phyloP scores from a whole-genome alignment of 1,140 invertebrate genomes.

The Cheumatopsyche charites region DNA sequence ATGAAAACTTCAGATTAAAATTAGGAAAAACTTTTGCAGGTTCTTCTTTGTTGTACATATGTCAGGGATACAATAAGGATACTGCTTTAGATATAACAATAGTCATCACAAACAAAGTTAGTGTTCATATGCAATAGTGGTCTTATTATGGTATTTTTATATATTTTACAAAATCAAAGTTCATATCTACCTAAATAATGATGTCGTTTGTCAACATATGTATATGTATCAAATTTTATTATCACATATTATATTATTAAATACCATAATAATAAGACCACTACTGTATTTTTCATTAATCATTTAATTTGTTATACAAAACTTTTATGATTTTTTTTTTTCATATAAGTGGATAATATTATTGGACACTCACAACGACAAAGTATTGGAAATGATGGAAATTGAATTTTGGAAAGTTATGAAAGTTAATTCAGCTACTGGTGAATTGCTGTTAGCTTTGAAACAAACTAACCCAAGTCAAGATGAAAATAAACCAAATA shows the following conservation, averaged over 20 bases:
- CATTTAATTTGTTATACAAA: neutral
- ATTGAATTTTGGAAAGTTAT: constrained; percentile 10
- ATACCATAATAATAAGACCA: neutral
- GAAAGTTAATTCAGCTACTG: constrained; percentile 3
- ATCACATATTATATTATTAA: neutral
- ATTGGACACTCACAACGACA: constrained; percentile 9
- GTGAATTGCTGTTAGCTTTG: constrained; percentile 16
- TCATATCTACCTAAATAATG: too few relatives aligned
- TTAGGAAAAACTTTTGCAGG: constrained; percentile 11
- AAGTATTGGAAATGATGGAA: constrained; percentile 29
- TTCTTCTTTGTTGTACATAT: constrained; percentile 27
- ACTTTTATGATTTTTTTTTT: constrained; percentile 9
- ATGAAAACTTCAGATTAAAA: constrained; percentile 28
- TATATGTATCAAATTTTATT: neutral
- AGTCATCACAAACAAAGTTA: constrained; percentile 29
- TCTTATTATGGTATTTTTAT: neutral
- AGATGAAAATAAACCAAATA: neutral
- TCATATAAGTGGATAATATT: constrained; percentile 33
- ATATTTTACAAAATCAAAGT: neutral
- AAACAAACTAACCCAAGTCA: neutral
- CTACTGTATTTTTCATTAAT: neutral
- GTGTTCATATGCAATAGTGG: neutral
- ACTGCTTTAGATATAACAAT: constrained; percentile 1
- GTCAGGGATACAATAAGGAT: constrained; percentile 30
- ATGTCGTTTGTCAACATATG: constrained; percentile 9